Evolutionary conservation across 2,888 invertebrate genomes (phyloP), one percentile per base, ranked within the genome.

Genomic region (Archips crataeganus): DNA sequence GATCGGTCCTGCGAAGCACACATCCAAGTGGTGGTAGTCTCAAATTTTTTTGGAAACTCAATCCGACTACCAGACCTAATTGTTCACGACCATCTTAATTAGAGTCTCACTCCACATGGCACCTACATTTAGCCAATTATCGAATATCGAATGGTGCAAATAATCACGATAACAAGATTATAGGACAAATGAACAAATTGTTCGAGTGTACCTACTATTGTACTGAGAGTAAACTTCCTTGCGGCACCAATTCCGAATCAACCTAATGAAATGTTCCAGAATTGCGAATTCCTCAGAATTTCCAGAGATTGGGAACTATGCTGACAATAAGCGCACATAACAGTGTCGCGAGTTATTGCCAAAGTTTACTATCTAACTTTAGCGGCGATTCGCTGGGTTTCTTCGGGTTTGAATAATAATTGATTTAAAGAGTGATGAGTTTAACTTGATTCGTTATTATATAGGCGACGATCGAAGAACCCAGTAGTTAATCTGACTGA

Each of bases 291-390:
- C 65, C 63, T 67, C 61, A 61, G 51, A 47, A 67, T 70, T 60
- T 64, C 75, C 75, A 75, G 75, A 72, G 64, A 75, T 70, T 72
- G 67, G 69, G 68, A 78, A 77, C 77, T 76, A 74, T 75, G 74
- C 75, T 65, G 65, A 65, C 65, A 51, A 65, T 57, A 78, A 79
- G 78, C 67, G 65, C 74, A 70, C 69, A 77, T 77, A 79, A 78
- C 77, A 69, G 68, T 75, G 73, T 72, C 66, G 62, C 75, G 59
- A 74, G 69, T 74, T 74, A 74, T 74, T 74, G 74, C 51, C n/a
- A 69, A 74, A 74, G 74, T 74, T 73, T 59, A 62, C 36, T 36
- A 51, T 65, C 73, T 57, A 67, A 67, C 66, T 67, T 57, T 42
- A 10, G 36, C 66, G 42, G 45, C 15, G 39, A 54, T 11, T 47